A percentile compares a stretch with the other conserved stretches of the same genome.
Conservation (phyloP, 2,888 invertebrate genomes). For the Philopedon plagiatum region DNA sequence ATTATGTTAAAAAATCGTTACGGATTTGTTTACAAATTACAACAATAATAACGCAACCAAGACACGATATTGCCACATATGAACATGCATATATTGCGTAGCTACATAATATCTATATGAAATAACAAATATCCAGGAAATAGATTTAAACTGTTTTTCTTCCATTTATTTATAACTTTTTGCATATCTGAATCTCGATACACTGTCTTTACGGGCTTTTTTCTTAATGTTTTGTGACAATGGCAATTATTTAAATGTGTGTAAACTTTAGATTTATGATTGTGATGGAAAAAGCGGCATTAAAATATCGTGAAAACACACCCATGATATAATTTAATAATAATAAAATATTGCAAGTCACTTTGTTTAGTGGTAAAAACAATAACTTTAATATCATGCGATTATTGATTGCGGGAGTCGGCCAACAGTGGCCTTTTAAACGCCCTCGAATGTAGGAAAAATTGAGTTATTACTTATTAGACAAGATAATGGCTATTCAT, state of each 20-base stretch:
- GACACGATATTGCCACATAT: slow-evolving; percentile 2
- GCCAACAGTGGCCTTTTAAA: not conserved
- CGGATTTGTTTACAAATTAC: not conserved
- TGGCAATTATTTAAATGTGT: not conserved
- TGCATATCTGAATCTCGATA: not conserved
- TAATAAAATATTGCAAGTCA: slow-evolving; percentile 10
- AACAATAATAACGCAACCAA: slow-evolving; percentile 16
- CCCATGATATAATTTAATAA: slow-evolving; percentile 3
- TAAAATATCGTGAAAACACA: slow-evolving; percentile 11
- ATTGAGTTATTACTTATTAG: not conserved
- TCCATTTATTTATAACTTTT: slow-evolving; percentile 1
- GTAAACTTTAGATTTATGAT: not conserved
- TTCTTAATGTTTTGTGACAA: not conserved
- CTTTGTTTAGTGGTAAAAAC: not conserved
- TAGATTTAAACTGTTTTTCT: not conserved
- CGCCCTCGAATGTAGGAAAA: not conserved
- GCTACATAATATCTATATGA: no score
- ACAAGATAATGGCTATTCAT: no score
- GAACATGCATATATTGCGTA: slow-evolving; percentile 1
- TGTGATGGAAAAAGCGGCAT: not conserved
- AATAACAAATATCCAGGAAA: slow-evolving; percentile 2
- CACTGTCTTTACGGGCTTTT: not conserved
- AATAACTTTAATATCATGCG: not conserved
- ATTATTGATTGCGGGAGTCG: not conserved
- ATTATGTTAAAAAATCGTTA: not conserved